phyloP scores from a whole-genome alignment of 1,140 invertebrate genomes.

The Galleria mellonella region DNA sequence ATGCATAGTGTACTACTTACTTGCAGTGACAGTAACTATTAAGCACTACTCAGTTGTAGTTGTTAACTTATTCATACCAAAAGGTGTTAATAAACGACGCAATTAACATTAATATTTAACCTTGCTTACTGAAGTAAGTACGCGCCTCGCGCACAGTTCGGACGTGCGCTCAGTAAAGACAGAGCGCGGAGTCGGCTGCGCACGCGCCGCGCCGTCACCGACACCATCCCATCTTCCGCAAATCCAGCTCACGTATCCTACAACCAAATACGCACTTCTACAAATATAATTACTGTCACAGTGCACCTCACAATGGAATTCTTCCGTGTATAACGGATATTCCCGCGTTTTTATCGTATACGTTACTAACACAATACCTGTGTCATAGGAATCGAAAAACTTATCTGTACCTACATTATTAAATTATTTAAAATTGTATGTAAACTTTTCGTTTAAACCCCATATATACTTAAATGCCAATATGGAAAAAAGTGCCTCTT shows the following conservation, averaged over 20 bases:
- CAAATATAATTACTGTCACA: neutral
- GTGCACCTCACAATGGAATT: conserved; percentile 8
- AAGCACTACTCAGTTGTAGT: no score
- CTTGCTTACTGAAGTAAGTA: conserved; percentile 25
- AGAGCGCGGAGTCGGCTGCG: conserved; percentile 22
- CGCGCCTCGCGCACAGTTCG: conserved; percentile 32
- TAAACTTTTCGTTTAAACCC: no score
- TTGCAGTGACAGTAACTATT: no score
- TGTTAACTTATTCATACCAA: conserved; percentile 3
- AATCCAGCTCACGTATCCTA: neutral
- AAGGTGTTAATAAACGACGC: conserved; percentile 44
- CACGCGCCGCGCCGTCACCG: conserved; percentile 9
- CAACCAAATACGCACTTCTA: conserved; percentile 2
- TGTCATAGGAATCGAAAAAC: neutral
- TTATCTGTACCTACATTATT: no score
- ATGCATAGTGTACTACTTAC: no score
- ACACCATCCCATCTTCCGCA: neutral
- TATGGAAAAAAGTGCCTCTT: conserved; percentile 55
- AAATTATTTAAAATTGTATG: no score
- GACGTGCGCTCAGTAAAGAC: conserved; percentile 12
- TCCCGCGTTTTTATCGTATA: conserved; percentile 23
- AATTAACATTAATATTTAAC: conserved; percentile 18
- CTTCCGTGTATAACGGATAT: conserved; percentile 7
- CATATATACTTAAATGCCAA: neutral
- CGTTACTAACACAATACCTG: no score